A percentile compares a stretch with the other conserved stretches of the same genome.
Conservation (phyloP, 2,888 invertebrate species). For the Notodonta ziczac region DNA sequence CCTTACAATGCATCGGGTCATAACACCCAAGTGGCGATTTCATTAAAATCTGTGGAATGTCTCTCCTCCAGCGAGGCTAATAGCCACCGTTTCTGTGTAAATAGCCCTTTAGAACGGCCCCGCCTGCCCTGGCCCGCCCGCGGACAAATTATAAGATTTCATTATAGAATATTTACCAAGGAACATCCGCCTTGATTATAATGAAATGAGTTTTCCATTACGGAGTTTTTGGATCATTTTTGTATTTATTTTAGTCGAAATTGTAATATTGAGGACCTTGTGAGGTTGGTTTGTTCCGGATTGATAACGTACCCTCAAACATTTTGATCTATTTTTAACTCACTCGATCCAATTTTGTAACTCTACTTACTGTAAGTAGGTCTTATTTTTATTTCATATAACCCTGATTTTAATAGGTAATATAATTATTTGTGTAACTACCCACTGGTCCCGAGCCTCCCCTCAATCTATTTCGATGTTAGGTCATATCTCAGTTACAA, state of each 20-base stretch:
- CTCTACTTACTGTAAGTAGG: no score
- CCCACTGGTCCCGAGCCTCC: not conserved
- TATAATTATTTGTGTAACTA: no score
- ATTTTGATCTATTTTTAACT: not conserved
- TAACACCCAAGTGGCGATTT: conserved; percentile 26
- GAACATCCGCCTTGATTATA: conserved; percentile 21
- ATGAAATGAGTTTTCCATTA: conserved; percentile 25
- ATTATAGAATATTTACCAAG: conserved; percentile 26
- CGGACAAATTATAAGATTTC: conserved; percentile 39
- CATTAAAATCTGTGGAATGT: conserved; percentile 39
- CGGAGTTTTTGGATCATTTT: conserved; percentile 11
- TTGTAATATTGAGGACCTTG: not conserved
- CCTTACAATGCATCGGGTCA: conserved; percentile 32
- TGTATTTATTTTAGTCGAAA: not conserved
- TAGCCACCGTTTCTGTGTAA: conserved; percentile 28
- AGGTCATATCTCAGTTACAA: not conserved
- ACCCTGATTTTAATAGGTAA: no score
- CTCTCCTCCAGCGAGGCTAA: conserved; percentile 22
- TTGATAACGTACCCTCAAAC: not conserved
- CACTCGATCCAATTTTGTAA: not conserved
- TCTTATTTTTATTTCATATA: no score
- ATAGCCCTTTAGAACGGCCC: conserved; percentile 25
- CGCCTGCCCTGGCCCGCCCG: not conserved
- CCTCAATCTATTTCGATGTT: not conserved
- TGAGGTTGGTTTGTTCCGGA: not conserved